Evolutionary conservation across 2,888 invertebrate genomes (phyloP).

Genomic region (Oxystoma pomonae): DNA sequence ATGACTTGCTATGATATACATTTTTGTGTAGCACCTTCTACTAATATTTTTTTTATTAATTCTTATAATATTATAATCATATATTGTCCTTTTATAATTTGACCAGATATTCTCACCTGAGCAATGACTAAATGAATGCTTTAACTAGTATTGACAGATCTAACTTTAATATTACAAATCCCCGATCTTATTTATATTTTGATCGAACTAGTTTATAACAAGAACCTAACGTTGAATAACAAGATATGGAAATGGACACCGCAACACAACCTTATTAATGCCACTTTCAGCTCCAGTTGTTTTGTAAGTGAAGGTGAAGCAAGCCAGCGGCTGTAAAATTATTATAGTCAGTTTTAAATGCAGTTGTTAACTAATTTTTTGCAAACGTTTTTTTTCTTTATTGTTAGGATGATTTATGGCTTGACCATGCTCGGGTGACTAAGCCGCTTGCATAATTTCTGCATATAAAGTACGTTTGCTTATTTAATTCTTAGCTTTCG

Average conservation of each 20-base stretch:
- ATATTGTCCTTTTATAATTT: too few relatives aligned
- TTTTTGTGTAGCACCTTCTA: too few relatives aligned
- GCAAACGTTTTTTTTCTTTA: neutral
- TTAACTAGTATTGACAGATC: too few relatives aligned
- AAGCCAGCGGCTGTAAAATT: neutral
- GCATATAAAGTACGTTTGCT: neutral
- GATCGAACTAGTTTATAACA: neutral
- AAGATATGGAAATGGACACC: neutral
- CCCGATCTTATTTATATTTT: neutral
- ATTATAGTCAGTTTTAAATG: neutral
- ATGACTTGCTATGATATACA: too few relatives aligned
- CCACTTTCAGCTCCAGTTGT: slow-evolving; percentile 11
- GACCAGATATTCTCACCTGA: too few relatives aligned
- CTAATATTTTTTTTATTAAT: too few relatives aligned
- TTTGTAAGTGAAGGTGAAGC: slow-evolving; percentile 21
- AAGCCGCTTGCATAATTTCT: neutral
- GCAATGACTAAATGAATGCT: too few relatives aligned
- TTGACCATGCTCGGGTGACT: neutral
- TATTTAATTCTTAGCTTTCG: neutral
- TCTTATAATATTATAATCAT: too few relatives aligned
- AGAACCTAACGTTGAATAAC: neutral
- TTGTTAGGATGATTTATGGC: neutral
- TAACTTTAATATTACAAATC: too few relatives aligned
- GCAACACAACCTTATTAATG: neutral
- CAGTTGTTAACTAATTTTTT: neutral